These are phyloP conservation scores for Falcaria lacertinaria DNA, from an alignment of 2,888 invertebrate species.

Conservation along the genomic window DNA sequence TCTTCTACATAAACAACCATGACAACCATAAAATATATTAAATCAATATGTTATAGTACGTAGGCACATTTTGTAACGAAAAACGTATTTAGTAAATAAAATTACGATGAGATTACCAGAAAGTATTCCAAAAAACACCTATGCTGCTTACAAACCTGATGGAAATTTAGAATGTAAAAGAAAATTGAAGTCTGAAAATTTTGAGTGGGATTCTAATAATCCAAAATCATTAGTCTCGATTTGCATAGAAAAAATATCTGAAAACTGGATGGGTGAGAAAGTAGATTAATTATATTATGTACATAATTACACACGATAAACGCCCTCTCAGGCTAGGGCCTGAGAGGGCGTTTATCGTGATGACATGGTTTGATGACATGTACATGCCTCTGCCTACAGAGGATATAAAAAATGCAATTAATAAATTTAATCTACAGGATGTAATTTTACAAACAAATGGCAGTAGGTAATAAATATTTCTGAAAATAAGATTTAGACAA, in stretches of 20 bases:
- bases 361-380: no score
- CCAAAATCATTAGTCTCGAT: slow-evolving; percentile 64
- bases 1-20: neutral
- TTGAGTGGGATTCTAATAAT: slow-evolving; percentile 72
- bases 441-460: no score
- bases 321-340: no score
- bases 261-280: slow-evolving; percentile 65
- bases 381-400: no score
- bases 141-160: slow-evolving; percentile 59
- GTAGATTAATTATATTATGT: neutral
- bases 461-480: no score
- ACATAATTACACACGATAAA: no score
- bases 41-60: neutral
- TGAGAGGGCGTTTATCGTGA: no score
- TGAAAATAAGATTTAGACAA: no score
- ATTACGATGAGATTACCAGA: slow-evolving; percentile 51
- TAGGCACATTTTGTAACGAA: neutral
- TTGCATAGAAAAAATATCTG: slow-evolving; percentile 70
- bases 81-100: neutral
- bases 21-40: neutral
- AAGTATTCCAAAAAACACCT: slow-evolving; percentile 59
- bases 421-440: no score
- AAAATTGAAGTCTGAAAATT: slow-evolving; percentile 70
- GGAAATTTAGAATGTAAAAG: slow-evolving; percentile 54
- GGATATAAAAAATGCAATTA: no score